A percentile compares a stretch with the other conserved stretches of the same genome.
Evolutionary conservation across 2,797 vertebrate genomes (phyloP).

Genomic region (Enteromius radiatus): DNA sequence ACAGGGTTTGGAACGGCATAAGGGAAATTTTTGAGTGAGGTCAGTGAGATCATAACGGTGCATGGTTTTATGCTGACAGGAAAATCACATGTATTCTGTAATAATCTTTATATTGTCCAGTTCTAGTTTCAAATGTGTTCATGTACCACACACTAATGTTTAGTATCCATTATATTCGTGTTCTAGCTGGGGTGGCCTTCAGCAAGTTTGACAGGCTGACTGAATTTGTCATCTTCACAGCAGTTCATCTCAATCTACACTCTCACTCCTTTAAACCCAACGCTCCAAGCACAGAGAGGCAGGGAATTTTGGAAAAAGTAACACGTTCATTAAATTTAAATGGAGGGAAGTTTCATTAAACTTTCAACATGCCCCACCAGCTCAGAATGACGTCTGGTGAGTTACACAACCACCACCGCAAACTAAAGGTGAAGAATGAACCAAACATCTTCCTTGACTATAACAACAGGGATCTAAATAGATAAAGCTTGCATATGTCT

Average conservation of each 20-base stretch:
- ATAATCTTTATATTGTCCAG: background rate
- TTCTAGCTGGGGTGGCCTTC: background rate
- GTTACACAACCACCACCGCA: constrained; percentile 68
- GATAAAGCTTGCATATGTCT: background rate
- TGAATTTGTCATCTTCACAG: background rate
- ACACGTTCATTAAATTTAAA: constrained; percentile 65
- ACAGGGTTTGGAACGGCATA: background rate
- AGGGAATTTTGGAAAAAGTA: constrained; percentile 66
- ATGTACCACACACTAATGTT: background rate
- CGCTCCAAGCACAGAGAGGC: constrained; percentile 54
- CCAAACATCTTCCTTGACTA: constrained; percentile 22
- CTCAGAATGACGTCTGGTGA: constrained; percentile 66
- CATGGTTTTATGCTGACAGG: background rate
- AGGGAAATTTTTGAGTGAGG: background rate
- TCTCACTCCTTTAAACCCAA: constrained; percentile 18
- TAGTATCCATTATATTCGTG: background rate
- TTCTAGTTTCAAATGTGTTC: background rate
- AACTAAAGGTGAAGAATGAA: constrained; percentile 30
- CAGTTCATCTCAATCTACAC: background rate
- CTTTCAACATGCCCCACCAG: constrained; percentile 68
- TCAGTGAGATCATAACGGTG: background rate
- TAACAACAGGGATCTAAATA: constrained; percentile 14
- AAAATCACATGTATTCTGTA: background rate
- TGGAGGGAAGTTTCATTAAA: constrained; percentile 66
- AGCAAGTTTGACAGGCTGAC: background rate